phyloP scores from a whole-genome alignment of 1,140 invertebrate genomes.

The Heterodera schachtii region DNA sequence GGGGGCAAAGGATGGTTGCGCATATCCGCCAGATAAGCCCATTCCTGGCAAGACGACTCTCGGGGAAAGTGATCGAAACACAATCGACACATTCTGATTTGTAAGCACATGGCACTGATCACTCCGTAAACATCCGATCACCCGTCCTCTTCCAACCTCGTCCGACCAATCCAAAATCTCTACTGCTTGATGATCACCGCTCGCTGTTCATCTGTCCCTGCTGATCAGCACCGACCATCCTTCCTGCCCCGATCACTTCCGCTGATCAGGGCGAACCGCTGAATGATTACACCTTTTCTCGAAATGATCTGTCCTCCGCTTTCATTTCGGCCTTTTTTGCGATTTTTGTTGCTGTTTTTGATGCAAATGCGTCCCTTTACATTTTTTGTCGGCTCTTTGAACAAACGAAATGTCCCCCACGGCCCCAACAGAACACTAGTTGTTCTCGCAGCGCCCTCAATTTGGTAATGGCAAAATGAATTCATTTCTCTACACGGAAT shows the following conservation, averaged over 20 bases:
- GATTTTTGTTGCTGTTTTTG: background rate
- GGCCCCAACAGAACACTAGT: conserved; percentile 49
- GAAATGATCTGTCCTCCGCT: background rate
- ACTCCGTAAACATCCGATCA: background rate
- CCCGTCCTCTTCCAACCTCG: too few species aligned
- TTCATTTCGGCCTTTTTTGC: background rate
- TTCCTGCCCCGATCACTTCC: background rate
- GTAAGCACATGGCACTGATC: too few species aligned
- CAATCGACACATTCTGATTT: too few species aligned
- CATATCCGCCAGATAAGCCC: background rate
- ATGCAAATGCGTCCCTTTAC: conserved; percentile 2
- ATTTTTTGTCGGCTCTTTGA: background rate
- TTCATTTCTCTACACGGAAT: background rate
- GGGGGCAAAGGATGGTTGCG: background rate
- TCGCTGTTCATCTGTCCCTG: too few species aligned
- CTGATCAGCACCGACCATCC: too few species aligned
- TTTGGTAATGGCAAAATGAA: conserved; percentile 41
- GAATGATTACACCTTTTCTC: background rate
- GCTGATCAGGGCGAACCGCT: background rate
- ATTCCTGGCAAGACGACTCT: background rate
- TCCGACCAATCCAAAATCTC: too few species aligned
- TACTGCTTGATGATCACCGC: too few species aligned
- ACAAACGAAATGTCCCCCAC: background rate
- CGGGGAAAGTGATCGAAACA: too few species aligned
- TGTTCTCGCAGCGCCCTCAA: conserved; percentile 55